Percentiles rank a stretch among this genome's conserved stretches.
Evolutionary conservation across 2,113 vertebrate genomes (phyloP).

Genomic region (Panurus biarmicus): DNA sequence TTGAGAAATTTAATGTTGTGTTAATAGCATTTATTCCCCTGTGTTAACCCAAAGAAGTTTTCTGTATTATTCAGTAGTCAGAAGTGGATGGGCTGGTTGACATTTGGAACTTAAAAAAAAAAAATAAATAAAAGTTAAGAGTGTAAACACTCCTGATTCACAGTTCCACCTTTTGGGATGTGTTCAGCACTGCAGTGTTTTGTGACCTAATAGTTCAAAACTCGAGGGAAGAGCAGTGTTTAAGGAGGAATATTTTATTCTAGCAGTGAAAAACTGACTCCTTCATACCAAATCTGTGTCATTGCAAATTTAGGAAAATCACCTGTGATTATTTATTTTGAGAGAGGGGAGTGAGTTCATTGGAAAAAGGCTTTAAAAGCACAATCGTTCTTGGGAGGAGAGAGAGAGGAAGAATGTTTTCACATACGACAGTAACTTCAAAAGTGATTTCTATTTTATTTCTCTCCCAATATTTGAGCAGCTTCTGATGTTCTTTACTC

Average conservation of each 20-base stretch:
- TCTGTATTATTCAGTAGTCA: not conserved
- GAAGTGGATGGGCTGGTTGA: not conserved
- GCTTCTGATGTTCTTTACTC: not conserved
- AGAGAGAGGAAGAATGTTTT: not conserved
- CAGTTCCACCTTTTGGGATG: not conserved
- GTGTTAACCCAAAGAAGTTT: not conserved
- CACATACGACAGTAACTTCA: not conserved
- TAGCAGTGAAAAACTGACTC: not conserved
- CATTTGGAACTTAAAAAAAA: not conserved
- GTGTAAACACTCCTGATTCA: conserved; percentile 4
- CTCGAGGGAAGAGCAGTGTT: not conserved
- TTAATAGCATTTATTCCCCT: not conserved
- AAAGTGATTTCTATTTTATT: not conserved
- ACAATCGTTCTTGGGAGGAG: not conserved
- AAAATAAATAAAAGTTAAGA: not conserved
- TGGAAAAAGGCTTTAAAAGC: not conserved
- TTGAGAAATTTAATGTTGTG: not conserved
- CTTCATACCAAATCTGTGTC: not conserved
- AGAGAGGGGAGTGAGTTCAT: not conserved
- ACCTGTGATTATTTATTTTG: not conserved
- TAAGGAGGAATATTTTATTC: not conserved
- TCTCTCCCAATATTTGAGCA: not conserved
- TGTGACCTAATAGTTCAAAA: not conserved
- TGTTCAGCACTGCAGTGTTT: not conserved
- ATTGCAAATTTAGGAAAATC: not conserved